Conservation (phyloP, 2,888 invertebrate genomes). For the Cactoblastis cactorum region DNA sequence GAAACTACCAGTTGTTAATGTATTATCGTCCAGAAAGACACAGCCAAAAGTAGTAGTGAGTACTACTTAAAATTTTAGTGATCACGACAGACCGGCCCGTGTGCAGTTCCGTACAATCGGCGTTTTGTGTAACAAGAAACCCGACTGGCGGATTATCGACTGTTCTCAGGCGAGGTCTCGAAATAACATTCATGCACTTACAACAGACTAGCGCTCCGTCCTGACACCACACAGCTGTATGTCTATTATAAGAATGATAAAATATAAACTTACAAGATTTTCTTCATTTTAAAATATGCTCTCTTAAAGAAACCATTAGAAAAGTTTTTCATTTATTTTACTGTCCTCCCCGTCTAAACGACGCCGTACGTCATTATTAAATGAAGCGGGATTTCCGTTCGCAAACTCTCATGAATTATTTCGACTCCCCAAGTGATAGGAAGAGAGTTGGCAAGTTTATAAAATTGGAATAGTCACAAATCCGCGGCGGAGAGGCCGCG, state of each 20-base stretch:
- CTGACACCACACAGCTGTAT: background rate
- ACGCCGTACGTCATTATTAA: constrained; percentile 10
- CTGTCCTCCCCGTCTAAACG: constrained; percentile 12
- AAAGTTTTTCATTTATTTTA: background rate
- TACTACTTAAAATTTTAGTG: background rate
- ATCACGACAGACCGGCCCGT: background rate
- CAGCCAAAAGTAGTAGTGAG: no score
- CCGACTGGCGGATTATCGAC: constrained; percentile 12
- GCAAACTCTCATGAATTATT: constrained; percentile 6
- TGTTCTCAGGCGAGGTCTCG: constrained; percentile 10
- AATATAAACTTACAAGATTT: background rate
- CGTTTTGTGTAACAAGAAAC: background rate
- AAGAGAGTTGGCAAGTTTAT: constrained; percentile 27
- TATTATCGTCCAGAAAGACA: no score
- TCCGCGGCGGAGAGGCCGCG: constrained; percentile 23
- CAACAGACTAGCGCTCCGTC: background rate
- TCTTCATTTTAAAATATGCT: no score
- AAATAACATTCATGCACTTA: background rate
- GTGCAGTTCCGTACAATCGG: background rate
- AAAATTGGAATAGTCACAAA: constrained; percentile 27
- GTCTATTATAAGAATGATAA: background rate
- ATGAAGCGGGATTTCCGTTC: constrained; percentile 10
- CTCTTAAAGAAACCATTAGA: background rate
- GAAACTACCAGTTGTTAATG: no score
- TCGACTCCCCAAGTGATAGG: constrained; percentile 19